Percentiles rank a stretch among this genome's conserved stretches.
These are phyloP conservation scores for Cyprinella venusta DNA, from an alignment of 2,797 vertebrate genomes.

Conservation along the genomic window DNA sequence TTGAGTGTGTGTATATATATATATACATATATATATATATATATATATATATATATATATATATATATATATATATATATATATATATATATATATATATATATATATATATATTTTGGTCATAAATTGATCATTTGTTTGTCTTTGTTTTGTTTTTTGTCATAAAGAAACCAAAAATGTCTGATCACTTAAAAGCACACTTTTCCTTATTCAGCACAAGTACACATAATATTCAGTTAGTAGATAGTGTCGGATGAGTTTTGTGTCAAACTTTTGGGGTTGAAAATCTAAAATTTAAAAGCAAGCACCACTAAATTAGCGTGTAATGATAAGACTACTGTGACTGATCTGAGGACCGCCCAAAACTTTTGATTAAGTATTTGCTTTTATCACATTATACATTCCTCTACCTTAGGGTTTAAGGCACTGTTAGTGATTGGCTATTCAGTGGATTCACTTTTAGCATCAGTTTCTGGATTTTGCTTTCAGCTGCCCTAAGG, in stretches of 20 bases:
- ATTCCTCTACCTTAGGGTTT: conserved; percentile 27
- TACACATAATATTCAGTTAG: background rate
- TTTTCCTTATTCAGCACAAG: background rate
- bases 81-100: no score
- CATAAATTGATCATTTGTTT: no score
- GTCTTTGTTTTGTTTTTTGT: background rate
- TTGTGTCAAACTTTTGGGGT: background rate
- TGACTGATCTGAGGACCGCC: conserved; percentile 26
- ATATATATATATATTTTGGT: no score
- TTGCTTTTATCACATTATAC: conserved; percentile 49
- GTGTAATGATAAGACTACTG: background rate
- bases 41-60: no score
- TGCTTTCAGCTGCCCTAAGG: conserved; percentile 21
- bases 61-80: no score
- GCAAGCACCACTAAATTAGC: background rate
- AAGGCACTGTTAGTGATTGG: background rate
- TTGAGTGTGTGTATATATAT: no score
- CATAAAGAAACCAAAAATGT: background rate
- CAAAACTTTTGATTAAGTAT: conserved; percentile 39
- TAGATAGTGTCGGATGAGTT: background rate
- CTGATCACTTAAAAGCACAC: background rate
- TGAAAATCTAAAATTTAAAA: background rate
- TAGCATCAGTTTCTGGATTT: conserved; percentile 19
- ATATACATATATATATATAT: no score
- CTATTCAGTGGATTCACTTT: conserved; percentile 8